These are phyloP conservation scores for Stenodema calcarata DNA, from an alignment of 2,888 invertebrate species.

Conservation along the genomic window DNA sequence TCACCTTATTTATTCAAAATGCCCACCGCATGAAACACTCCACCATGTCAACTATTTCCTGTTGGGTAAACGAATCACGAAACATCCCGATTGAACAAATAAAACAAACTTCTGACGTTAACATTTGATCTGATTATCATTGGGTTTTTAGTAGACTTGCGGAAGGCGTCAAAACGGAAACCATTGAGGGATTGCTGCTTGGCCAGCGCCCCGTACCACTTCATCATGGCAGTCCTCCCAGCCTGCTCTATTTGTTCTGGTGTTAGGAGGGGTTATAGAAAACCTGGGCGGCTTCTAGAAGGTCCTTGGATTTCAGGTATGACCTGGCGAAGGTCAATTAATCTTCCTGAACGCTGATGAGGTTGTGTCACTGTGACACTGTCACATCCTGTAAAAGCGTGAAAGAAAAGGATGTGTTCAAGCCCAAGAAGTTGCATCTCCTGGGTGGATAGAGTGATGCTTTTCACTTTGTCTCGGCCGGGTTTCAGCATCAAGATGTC, in stretches of 20 bases:
- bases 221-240: not conserved
- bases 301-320: not conserved
- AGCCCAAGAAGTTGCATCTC: not conserved
- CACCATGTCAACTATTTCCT: too few relatives aligned
- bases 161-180: not conserved
- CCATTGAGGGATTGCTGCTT: not conserved
- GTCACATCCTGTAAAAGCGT: not conserved
- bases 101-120: too few relatives aligned
- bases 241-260: not conserved
- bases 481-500: not conserved
- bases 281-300: not conserved
- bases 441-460: not conserved
- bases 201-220: not conserved
- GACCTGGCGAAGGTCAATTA: not conserved
- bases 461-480: not conserved
- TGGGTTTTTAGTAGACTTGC: too few relatives aligned
- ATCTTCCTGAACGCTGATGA: not conserved
- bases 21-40: too few relatives aligned
- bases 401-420: not conserved
- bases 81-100: too few relatives aligned
- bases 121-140: too few relatives aligned
- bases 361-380: too few relatives aligned
- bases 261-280: not conserved
- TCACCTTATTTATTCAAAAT: too few relatives aligned
- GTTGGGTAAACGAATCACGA: too few relatives aligned